Percentiles rank a stretch among this genome's conserved stretches.
phyloP scores from a whole-genome alignment of 2,113 vertebrate species.

The Vanacampus margaritifer region DNA sequence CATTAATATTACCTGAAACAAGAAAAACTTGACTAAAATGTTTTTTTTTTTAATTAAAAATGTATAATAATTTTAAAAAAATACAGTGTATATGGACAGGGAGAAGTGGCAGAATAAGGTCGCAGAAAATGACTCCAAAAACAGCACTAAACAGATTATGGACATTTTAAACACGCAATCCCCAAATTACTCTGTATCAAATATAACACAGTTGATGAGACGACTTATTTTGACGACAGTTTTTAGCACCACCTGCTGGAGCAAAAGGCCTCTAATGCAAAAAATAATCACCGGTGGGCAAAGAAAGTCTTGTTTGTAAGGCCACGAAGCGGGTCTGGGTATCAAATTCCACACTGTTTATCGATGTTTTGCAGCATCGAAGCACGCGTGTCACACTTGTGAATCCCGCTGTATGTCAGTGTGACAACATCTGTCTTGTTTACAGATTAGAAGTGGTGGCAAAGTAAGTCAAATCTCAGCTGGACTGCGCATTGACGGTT shows the following conservation, averaged over 20 bases:
- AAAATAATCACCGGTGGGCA: background rate
- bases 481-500: slow-evolving; percentile 3
- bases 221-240: no score
- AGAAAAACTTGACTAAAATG: no score
- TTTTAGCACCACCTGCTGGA: background rate
- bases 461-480: slow-evolving; percentile 1
- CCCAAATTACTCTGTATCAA: no score
- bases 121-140: no score
- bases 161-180: no score
- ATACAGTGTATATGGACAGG: no score
- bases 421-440: slow-evolving; percentile 6
- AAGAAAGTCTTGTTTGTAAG: background rate
- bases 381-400: background rate
- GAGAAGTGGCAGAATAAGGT: no score
- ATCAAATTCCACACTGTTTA: background rate
- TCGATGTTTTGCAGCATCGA: background rate
- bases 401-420: background rate
- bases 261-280: background rate
- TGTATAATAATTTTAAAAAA: no score
- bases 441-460: slow-evolving; percentile 2
- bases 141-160: no score
- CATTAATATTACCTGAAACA: no score
- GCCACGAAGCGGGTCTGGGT: background rate
- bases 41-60: no score
- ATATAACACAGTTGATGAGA: no score